Evolutionary conservation across 2,113 vertebrate species (phyloP), one percentile per base, ranked within the genome.

Genomic region (Opisthocomus hoazin): DNA sequence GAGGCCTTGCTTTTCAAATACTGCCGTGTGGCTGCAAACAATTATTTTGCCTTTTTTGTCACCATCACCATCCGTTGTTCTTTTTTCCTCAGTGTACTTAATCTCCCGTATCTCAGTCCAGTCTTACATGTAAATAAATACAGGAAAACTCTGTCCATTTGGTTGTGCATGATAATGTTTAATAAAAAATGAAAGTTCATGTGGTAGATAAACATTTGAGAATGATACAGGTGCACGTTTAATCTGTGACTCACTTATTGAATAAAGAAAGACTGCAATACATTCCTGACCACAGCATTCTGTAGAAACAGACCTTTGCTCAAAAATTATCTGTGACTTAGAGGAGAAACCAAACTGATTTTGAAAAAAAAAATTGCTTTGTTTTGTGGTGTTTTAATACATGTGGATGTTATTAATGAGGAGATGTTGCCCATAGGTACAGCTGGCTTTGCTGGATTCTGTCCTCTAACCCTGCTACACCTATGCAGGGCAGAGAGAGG

Each of bases 1-100:
- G 75, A 79, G 65, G 66, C 53, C 32, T 51, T 90, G 85, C 73
- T 95, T 96, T 87, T 85, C 82, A 90, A 94, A 80, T n/a, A 41
- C 36, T 54, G 16, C 5, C 4, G 26, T 48, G 69, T 54, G 74
- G 63, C 69, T 74, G 24, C 68, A 48, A 86, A 13, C 60, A 69
- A 68, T 89, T 79, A 89, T 95, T 95, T 93, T 51, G 21, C 66
- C 50, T 46, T 69, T 32, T 58, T 86, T 18, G 5, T 94, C 73
- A 29, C 63, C 1, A 0, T 84, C 76, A 37, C 74, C 60, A 70
- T 66, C 63, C 68, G 34, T 22, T 90, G 70, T 71, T 91, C 39
- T 76, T 84, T 84, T 58, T 34, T 11, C 6, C 32, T 15, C 17
- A 8, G 15, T 53, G 21, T 85, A 51, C 36, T 92, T 92, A 81